Base-by-base conservation (phyloP, 1,140 invertebrate genomes). In the Brachionus asplanchnoidis region DNA sequence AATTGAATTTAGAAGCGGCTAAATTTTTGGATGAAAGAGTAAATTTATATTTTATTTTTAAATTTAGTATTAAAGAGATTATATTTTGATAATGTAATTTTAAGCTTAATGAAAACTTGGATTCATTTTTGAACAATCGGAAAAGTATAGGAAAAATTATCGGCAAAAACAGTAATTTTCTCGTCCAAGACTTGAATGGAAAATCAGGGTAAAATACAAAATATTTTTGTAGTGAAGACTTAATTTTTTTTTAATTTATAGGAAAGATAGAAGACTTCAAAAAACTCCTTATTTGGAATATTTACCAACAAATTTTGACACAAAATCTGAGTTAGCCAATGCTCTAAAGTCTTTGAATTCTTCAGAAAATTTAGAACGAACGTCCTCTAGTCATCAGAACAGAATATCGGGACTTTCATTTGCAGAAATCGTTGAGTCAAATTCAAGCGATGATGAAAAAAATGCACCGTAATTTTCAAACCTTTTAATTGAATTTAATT, bases 21-120 rank as follows among this genome's bases (percentile, higher is more conserved):
- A 77, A 77, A 50, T 50, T 77, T 77, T 77, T 77, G 46, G 73
- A 77, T 14, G 73, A 77, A 77, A 77, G 44, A 50, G 73, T 77
- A 77, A 75, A 20, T 44, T 36, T 73, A 36, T 42, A 2, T 36
- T 36, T 42, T 11, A 3, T 36, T 36, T 36, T 32, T 32, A 32
- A 32, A 36, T 36, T 36, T 7, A 3, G 6, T 14, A 28, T 36
- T 42, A 73, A 36, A 66, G 11, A 28, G 7, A 32, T 42, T 40
- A 46, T 75, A 17, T n/a, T 20, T 50, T 20, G 23, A 77, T 50
- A 0, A 70, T 28, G 23, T 75, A 14, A 42, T 17, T 42, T 20
- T 17, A 73, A 77, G 73, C 44, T 77, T 50, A 46, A 77, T 26
- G 73, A 77, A 28, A 77, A 77, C 14, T 50, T 77, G 44, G 46